phyloP scores from a whole-genome alignment of 1,140 invertebrate genomes.

The Drosophila insularis region DNA sequence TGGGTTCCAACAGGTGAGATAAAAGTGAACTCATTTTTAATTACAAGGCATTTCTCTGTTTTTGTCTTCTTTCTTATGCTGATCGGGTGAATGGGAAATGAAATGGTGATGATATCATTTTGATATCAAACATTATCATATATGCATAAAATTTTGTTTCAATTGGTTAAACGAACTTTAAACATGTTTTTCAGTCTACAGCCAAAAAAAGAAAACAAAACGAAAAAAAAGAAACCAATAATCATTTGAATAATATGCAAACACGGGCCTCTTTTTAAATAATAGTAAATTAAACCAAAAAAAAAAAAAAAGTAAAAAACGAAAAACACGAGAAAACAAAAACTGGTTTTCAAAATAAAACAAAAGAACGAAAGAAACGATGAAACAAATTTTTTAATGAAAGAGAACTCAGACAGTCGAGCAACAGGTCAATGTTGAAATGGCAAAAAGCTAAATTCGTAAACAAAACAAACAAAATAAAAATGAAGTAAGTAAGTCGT shows the following conservation, averaged over 20 bases:
- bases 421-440: constrained; percentile 35
- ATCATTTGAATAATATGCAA: neutral
- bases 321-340: neutral
- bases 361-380: neutral
- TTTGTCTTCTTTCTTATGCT: neutral
- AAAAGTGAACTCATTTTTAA: constrained; percentile 62
- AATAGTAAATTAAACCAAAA: constrained; percentile 2
- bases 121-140: constrained; percentile 11
- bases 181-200: constrained; percentile 43
- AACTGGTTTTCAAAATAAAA: constrained; percentile 2
- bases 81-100: neutral
- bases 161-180: constrained; percentile 58
- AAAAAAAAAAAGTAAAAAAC: neutral
- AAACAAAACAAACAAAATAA: constrained; percentile 3
- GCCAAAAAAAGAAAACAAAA: constrained; percentile 14
- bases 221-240: too few relatives aligned
- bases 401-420: constrained; percentile 15
- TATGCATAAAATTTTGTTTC: constrained; percentile 14
- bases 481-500: too few relatives aligned
- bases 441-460: neutral
- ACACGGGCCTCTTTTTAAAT: neutral
- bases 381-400: too few relatives aligned
- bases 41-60: constrained; percentile 36
- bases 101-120: constrained; percentile 36
- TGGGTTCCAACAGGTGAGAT: constrained; percentile 24